Conservation (phyloP, 2,113 vertebrate species). For the Bambusicola thoracicus region DNA sequence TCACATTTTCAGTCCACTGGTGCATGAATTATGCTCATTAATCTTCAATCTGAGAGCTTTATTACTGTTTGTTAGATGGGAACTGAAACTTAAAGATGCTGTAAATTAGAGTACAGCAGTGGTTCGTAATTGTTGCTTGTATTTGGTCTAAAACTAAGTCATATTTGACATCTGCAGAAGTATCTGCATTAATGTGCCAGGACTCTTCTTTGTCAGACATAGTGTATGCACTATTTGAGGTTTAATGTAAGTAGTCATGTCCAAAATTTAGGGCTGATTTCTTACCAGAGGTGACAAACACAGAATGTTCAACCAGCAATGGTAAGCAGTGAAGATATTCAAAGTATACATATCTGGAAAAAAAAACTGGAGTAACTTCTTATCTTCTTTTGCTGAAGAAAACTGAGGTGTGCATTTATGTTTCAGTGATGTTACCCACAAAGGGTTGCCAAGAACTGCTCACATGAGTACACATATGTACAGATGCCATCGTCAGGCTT, state of each 20-base stretch:
- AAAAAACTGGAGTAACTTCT: neutral
- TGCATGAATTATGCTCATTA: slow-evolving; percentile 48
- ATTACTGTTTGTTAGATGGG: slow-evolving; percentile 39
- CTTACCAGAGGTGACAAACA: neutral
- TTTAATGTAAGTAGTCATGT: neutral
- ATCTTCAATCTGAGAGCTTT: slow-evolving; percentile 43
- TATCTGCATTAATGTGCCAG: neutral
- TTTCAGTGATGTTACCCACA: neutral
- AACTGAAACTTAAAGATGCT: neutral
- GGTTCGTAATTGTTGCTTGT: slow-evolving; percentile 12
- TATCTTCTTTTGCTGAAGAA: neutral
- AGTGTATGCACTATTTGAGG: neutral
- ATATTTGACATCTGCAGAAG: neutral
- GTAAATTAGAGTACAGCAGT: slow-evolving; percentile 54
- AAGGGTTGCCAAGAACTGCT: neutral
- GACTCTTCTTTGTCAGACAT: neutral
- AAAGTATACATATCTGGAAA: neutral
- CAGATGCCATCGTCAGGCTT: neutral
- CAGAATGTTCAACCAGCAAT: accelerated
- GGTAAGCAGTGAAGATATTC: neutral
- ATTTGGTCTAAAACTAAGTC: neutral
- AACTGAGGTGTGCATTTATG: neutral
- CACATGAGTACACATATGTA: neutral
- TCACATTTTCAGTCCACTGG: slow-evolving; percentile 48
- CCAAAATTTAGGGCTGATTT: neutral